Percentiles rank a stretch among this genome's conserved stretches.
Conservation (phyloP, 64 coral and sea anemone species). For the Hydrozoanthus tunicans region DNA sequence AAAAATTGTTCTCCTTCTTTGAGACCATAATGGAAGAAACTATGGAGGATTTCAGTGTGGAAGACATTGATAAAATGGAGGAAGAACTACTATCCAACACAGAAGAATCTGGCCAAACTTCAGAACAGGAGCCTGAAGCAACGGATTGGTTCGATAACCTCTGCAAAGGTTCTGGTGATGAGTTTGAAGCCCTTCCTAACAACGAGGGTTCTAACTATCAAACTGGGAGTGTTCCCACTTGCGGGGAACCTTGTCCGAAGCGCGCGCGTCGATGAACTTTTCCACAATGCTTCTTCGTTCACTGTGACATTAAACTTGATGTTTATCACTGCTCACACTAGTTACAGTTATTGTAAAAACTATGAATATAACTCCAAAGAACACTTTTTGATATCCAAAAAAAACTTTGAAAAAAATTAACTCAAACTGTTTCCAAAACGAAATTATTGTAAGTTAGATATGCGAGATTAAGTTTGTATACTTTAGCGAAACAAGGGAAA, state of each 20-base stretch:
- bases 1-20: constrained; percentile 59
- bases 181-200: neutral
- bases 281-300: neutral
- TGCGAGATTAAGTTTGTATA: too few relatives aligned
- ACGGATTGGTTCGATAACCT: constrained; percentile 55
- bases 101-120: constrained; percentile 30
- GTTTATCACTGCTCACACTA: neutral
- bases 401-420: too few relatives aligned
- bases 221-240: neutral
- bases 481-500: too few relatives aligned
- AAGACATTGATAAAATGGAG: constrained; percentile 50
- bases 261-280: neutral
- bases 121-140: neutral
- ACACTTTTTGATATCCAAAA: too few relatives aligned
- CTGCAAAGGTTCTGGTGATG: neutral
- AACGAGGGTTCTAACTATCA: neutral
- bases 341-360: neutral
- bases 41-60: constrained; percentile 46
- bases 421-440: too few relatives aligned
- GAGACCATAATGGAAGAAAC: constrained; percentile 49
- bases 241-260: constrained; percentile 25
- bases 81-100: constrained; percentile 20
- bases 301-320: neutral
- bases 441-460: too few relatives aligned
- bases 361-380: neutral